phyloP scores from a whole-genome alignment of 1,140 invertebrate genomes.

The Pseudobourletiella spinata region DNA sequence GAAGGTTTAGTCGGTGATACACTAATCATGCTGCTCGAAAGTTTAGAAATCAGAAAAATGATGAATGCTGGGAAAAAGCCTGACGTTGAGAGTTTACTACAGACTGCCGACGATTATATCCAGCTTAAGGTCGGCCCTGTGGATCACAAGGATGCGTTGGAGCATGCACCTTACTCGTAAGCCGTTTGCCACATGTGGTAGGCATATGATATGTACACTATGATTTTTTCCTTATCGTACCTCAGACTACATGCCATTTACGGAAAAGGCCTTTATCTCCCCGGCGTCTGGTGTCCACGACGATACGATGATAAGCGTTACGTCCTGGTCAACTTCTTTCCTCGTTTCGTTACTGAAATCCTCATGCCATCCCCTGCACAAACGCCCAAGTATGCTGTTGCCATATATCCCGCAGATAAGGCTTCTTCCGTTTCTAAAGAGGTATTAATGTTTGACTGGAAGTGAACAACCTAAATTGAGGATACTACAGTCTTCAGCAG shows the following conservation, averaged over 20 bases:
- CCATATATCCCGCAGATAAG: constrained; percentile 18
- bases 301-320: constrained; percentile 30
- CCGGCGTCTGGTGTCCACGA: constrained; percentile 33
- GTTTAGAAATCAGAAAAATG: constrained; percentile 21
- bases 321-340: constrained; percentile 32
- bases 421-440: constrained; percentile 5
- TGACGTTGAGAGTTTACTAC: background rate
- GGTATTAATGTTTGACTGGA: constrained; percentile 12
- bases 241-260: constrained; percentile 27
- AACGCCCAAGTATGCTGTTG: constrained; percentile 26
- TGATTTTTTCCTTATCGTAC: background rate
- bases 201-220: background rate
- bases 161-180: constrained; percentile 32
- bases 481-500: no score
- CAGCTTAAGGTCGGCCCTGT: constrained; percentile 28
- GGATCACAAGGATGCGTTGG: constrained; percentile 16
- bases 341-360: constrained; percentile 31
- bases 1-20: constrained; percentile 26
- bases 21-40: constrained; percentile 27
- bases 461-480: no score
- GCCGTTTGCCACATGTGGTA: background rate
- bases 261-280: constrained; percentile 16
- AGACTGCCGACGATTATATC: constrained; percentile 32
- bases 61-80: constrained; percentile 14
- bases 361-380: constrained; percentile 18